phyloP scores from a whole-genome alignment of 2,113 vertebrate genomes.

The Oryzias melastigma region DNA sequence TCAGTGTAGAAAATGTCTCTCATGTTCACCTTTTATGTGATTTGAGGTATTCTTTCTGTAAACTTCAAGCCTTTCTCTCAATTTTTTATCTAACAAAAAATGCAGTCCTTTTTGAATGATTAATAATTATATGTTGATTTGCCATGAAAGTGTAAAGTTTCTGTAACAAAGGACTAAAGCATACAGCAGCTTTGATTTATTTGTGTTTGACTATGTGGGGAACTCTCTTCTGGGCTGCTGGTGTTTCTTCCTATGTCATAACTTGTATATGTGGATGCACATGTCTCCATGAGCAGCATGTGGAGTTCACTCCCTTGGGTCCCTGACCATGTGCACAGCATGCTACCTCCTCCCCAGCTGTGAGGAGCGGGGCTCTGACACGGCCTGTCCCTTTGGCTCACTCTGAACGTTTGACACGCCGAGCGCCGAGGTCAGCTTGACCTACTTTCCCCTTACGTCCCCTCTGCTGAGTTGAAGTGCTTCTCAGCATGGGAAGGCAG shows the following conservation, averaged over 20 bases:
- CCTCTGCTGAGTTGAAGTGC: constrained; percentile 60
- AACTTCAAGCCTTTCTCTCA: constrained; percentile 21
- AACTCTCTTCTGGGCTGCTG: constrained; percentile 29
- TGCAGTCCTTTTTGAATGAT: constrained; percentile 21
- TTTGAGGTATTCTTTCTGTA: constrained; percentile 33
- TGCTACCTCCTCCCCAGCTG: constrained; percentile 57
- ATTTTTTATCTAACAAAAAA: constrained; percentile 4
- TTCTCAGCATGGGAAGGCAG: constrained; percentile 53
- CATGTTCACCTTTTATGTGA: constrained; percentile 14
- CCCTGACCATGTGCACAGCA: constrained; percentile 41
- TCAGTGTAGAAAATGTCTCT: background rate
- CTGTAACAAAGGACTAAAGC: constrained; percentile 31
- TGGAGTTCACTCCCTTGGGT: constrained; percentile 46
- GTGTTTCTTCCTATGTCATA: constrained; percentile 47
- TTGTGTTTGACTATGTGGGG: constrained; percentile 23
- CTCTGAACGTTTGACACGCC: constrained; percentile 63
- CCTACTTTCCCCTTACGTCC: constrained; percentile 70
- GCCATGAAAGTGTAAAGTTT: constrained; percentile 24
- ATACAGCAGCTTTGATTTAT: constrained; percentile 30
- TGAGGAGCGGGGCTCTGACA: constrained; percentile 72
- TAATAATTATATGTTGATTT: constrained; percentile 5
- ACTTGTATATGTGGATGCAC: constrained; percentile 46
- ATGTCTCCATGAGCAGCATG: constrained; percentile 48
- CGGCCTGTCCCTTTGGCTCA: constrained; percentile 75
- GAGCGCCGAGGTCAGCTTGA: constrained; percentile 69